These are phyloP conservation scores for Rhagoletis pomonella DNA, from an alignment of 1,140 invertebrate genomes.

Conservation along the genomic window DNA sequence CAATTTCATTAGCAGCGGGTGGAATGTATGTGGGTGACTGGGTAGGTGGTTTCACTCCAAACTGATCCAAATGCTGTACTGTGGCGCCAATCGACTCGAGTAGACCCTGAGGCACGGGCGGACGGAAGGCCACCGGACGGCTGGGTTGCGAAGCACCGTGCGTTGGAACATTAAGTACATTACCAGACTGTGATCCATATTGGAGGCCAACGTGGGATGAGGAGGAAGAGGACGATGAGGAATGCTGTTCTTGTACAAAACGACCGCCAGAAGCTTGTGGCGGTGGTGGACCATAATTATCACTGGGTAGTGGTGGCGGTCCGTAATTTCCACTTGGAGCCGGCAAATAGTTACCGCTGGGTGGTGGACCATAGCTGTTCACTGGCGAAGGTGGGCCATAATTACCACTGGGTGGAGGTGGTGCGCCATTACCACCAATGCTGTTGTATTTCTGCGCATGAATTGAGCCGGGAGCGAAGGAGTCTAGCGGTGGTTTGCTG, in stretches of 20 bases:
- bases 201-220: slow-evolving; percentile 60
- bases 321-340: slow-evolving; percentile 69
- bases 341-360: slow-evolving; percentile 58
- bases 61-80: slow-evolving; percentile 75
- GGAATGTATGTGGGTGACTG: slow-evolving; percentile 78
- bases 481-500: slow-evolving; percentile 65
- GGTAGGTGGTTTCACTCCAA: slow-evolving; percentile 69
- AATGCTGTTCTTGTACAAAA: slow-evolving; percentile 72
- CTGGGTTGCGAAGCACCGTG: slow-evolving; percentile 75
- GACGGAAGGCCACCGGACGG: slow-evolving; percentile 80
- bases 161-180: slow-evolving; percentile 60
- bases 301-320: slow-evolving; percentile 74
- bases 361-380: slow-evolving; percentile 21
- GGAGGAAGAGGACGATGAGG: slow-evolving; percentile 54
- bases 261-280: slow-evolving; percentile 73
- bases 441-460: slow-evolving; percentile 65
- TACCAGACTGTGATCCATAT: slow-evolving; percentile 72
- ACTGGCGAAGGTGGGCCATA: slow-evolving; percentile 63
- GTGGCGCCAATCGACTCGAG: slow-evolving; percentile 79
- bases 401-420: slow-evolving; percentile 56
- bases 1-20: slow-evolving; percentile 78
- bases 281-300: slow-evolving; percentile 72
- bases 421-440: slow-evolving; percentile 56
- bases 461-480: slow-evolving; percentile 64
- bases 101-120: slow-evolving; percentile 81